A percentile compares a stretch with the other conserved stretches of the same genome.
phyloP scores from a whole-genome alignment of 64 coral and sea anemone genomes.

The Astreopora myriophthalma region DNA sequence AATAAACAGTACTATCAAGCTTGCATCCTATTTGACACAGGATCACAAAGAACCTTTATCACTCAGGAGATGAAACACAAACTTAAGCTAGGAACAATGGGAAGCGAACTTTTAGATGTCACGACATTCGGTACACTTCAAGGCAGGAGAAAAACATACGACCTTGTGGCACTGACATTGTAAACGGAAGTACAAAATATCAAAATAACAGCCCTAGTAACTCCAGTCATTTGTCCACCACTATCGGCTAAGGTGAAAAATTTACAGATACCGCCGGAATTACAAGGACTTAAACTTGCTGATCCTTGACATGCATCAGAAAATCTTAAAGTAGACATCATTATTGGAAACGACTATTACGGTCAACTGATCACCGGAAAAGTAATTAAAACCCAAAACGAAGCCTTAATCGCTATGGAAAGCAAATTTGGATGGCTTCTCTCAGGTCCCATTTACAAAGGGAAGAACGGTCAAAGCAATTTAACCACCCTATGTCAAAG shows the following conservation, averaged over 20 bases:
- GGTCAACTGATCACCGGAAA: slow-evolving; percentile 54
- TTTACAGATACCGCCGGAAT: slow-evolving; percentile 34
- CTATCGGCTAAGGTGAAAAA: slow-evolving; percentile 29
- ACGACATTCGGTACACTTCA: no score
- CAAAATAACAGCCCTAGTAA: slow-evolving; percentile 40
- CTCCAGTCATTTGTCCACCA: slow-evolving; percentile 53
- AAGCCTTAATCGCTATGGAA: slow-evolving; percentile 42
- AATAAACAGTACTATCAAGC: no score
- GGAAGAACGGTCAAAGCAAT: not conserved
- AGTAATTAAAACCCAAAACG: slow-evolving; percentile 42
- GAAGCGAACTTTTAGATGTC: no score
- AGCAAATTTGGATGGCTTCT: slow-evolving; percentile 75
- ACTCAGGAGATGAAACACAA: no score
- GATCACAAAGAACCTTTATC: no score
- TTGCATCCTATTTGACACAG: no score
- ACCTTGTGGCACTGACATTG: no score
- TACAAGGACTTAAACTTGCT: slow-evolving; percentile 33
- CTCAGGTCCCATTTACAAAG: slow-evolving; percentile 24
- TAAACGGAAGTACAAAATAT: not conserved
- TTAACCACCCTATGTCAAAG: not conserved
- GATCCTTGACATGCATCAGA: not conserved
- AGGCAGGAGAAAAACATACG: no score
- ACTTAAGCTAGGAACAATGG: no score
- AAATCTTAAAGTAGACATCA: slow-evolving; percentile 56
- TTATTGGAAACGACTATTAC: slow-evolving; percentile 66